phyloP scores from a whole-genome alignment of 2,113 vertebrate species.

The Cavia porcellus region DNA sequence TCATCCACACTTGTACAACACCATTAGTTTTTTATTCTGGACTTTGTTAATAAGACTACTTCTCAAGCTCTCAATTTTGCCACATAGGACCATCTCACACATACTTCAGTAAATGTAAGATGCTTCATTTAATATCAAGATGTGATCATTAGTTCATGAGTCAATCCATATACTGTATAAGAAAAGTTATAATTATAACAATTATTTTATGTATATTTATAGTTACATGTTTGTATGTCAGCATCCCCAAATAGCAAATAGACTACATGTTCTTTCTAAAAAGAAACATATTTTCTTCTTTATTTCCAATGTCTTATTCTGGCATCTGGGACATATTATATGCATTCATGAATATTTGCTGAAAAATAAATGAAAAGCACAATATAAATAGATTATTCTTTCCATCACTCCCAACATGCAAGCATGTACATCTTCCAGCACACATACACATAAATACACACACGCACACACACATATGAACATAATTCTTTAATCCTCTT shows the following conservation, averaged over 20 bases:
- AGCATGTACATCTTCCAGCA: neutral
- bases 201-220: conserved; percentile 34
- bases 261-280: conserved; percentile 27
- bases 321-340: conserved; percentile 18
- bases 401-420: neutral
- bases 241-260: neutral
- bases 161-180: neutral
- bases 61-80: neutral
- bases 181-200: neutral
- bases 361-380: conserved; percentile 37
- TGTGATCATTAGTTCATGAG: neutral
- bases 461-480: rapidly evolving
- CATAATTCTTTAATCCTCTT: conserved; percentile 14
- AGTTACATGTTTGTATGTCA: neutral
- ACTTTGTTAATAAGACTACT: neutral
- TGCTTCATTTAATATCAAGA: neutral
- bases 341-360: conserved; percentile 17
- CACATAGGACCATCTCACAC: neutral
- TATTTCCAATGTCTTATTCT: conserved; percentile 20
- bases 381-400: neutral
- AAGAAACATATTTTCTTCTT: neutral
- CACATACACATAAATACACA: neutral
- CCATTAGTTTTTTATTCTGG: neutral
- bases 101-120: neutral
- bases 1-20: neutral